Conservation (phyloP, 2,888 invertebrate genomes). For the Leucophenga montana region DNA sequence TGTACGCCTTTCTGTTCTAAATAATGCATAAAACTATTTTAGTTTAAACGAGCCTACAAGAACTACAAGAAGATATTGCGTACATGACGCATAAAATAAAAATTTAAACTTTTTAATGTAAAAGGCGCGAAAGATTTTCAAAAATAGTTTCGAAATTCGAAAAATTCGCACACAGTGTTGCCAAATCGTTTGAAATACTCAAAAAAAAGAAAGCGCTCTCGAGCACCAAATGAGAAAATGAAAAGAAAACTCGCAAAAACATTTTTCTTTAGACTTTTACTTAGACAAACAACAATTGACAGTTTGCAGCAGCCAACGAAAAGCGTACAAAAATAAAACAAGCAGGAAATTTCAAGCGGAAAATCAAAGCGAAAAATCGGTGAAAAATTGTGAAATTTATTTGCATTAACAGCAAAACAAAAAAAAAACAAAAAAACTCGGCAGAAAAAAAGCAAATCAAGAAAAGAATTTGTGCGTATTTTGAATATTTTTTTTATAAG, state of each 20-base stretch:
- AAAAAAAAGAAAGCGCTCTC: background rate
- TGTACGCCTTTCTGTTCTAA: no score
- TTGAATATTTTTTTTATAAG: background rate
- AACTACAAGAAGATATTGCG: no score
- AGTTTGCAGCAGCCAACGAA: background rate
- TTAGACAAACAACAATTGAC: background rate
- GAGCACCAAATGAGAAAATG: background rate
- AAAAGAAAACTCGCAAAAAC: conserved; percentile 9
- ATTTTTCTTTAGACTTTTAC: conserved; percentile 2
- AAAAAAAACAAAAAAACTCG: no score
- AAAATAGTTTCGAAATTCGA: conserved; percentile 8
- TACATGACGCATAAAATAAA: no score
- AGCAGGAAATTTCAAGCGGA: conserved; percentile 15
- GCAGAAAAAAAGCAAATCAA: background rate
- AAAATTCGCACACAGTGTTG: conserved; percentile 39
- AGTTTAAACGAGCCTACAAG: no score
- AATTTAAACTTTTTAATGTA: no score
- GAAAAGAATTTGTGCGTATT: conserved; percentile 15
- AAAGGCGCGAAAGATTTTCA: conserved; percentile 15
- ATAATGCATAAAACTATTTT: no score
- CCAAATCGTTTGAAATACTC: conserved; percentile 45
- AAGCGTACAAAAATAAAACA: conserved; percentile 3
- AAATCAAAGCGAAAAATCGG: background rate
- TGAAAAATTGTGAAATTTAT: conserved; percentile 11
- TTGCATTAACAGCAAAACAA: background rate